These are phyloP conservation scores for Zoanthus sansibaricus DNA, from an alignment of 92 coral and sea anemone genomes.

Conservation along the genomic window DNA sequence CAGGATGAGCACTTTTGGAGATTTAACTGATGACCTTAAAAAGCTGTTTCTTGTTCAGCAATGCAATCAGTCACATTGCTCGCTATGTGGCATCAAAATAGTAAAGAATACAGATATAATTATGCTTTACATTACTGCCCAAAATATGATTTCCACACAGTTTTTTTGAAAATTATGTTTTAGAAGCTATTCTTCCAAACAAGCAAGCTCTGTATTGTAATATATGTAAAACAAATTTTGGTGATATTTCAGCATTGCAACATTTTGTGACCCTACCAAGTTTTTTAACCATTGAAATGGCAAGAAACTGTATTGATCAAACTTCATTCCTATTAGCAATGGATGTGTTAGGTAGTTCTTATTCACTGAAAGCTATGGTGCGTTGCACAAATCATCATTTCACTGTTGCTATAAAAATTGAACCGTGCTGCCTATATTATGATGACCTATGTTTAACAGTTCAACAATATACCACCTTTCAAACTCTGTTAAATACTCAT, in stretches of 20 bases:
- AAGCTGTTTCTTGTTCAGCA: constrained; percentile 47
- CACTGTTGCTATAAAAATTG: constrained; percentile 37
- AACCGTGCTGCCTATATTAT: constrained; percentile 31
- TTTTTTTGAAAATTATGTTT: constrained; percentile 18
- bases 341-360: constrained; percentile 44
- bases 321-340: constrained; percentile 26
- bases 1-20: constrained; percentile 37
- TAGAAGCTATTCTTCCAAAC: constrained; percentile 29
- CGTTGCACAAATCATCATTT: constrained; percentile 46
- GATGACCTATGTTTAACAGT: constrained; percentile 41
- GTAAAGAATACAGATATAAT: constrained; percentile 32
- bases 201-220: constrained; percentile 39
- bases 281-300: constrained; percentile 43
- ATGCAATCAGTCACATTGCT: constrained; percentile 44
- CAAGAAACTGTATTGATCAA: constrained; percentile 42
- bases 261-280: neutral
- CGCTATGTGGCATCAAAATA: constrained; percentile 45
- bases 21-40: constrained; percentile 37
- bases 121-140: constrained; percentile 53
- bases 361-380: constrained; percentile 49
- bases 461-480: constrained; percentile 33
- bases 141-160: constrained; percentile 2
- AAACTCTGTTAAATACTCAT: constrained; percentile 33
- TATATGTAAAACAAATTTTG: constrained; percentile 44
- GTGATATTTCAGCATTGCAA: constrained; percentile 45